Evolutionary conservation across 2,113 vertebrate genomes (phyloP), one percentile per base, ranked within the genome.

Genomic region (Hippopotamus amphibius): DNA sequence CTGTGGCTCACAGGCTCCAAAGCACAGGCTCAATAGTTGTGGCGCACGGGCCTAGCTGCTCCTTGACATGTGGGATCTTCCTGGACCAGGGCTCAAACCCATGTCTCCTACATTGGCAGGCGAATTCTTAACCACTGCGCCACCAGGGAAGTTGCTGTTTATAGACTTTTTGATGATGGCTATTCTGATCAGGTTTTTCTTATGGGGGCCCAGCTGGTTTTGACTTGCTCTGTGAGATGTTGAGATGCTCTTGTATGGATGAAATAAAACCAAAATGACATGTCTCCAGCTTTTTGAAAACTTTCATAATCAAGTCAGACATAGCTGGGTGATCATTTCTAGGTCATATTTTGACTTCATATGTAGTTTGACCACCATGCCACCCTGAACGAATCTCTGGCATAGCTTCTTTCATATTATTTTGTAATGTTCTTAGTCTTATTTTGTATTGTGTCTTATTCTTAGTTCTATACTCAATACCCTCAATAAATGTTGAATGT

Each of bases 391-490:
- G 0, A 82, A 37, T 77, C 57, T 86, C 68, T 74, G 55, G 46
- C 33, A 37, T 48, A 46, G n/a, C 66, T 50, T 76, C 14, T 77
- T 53, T 65, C 61, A 30, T 8, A 14, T 37, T 63, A 37, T 46
- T 87, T 90, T 81, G 1, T 30, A 46, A 48, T 46, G 57, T 79
- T 96, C 33, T 71, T 59, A 87, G 41, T 80, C 17, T 81, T 80
- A 33, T 46, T 95, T 96, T 37, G 7, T 90, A 37, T 65, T 53
- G 21, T 86, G 14, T 86, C 46, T 95, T 85, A 84, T 15, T 74
- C 43, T 48, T 84, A 50, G 59, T 53, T 95, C 22, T 87, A 5
- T 48, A 61, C 63, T 53, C 24, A 33, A 3, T 74, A 85, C 53
- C 5, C 33, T 88, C 5, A 63, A 6, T 80, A 69, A 68, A 69